These are phyloP conservation scores for Drosophila ochracea DNA, from an alignment of 2,888 invertebrate genomes.

Conservation along the genomic window DNA sequence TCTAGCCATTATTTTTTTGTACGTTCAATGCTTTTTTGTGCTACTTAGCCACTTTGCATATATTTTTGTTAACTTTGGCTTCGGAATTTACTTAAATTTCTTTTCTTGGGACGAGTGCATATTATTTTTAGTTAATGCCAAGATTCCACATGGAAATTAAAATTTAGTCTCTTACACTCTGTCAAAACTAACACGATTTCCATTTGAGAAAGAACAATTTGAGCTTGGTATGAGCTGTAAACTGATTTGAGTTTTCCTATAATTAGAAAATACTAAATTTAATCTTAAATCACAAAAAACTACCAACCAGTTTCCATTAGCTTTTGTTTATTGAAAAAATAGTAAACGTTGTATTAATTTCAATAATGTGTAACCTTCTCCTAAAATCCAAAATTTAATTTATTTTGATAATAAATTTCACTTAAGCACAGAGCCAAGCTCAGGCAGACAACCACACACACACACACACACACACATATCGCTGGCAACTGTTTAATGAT, in stretches of 20 bases:
- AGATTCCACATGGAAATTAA: not conserved
- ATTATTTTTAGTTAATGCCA: not conserved
- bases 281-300: too few species aligned
- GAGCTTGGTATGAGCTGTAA: too few species aligned
- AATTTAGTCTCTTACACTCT: not conserved
- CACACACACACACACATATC: not conserved
- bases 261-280: not conserved
- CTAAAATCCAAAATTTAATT: slow-evolving; percentile 19
- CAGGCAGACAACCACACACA: slow-evolving; percentile 1
- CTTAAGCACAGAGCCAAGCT: slow-evolving; percentile 23
- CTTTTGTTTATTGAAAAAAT: not conserved
- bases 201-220: not conserved
- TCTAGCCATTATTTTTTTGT: not conserved
- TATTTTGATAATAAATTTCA: slow-evolving; percentile 56
- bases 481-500: slow-evolving; percentile 55
- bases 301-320: not conserved
- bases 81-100: not conserved
- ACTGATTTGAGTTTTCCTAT: not conserved
- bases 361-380: not conserved
- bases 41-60: slow-evolving; percentile 4
- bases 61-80: not conserved
- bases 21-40: not conserved
- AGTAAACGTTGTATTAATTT: not conserved
- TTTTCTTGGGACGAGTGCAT: not conserved
- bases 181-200: not conserved